Evolutionary conservation across 1,140 invertebrate species (phyloP), one percentile per base, ranked within the genome.

Genomic region (Magallana ariakensis): DNA sequence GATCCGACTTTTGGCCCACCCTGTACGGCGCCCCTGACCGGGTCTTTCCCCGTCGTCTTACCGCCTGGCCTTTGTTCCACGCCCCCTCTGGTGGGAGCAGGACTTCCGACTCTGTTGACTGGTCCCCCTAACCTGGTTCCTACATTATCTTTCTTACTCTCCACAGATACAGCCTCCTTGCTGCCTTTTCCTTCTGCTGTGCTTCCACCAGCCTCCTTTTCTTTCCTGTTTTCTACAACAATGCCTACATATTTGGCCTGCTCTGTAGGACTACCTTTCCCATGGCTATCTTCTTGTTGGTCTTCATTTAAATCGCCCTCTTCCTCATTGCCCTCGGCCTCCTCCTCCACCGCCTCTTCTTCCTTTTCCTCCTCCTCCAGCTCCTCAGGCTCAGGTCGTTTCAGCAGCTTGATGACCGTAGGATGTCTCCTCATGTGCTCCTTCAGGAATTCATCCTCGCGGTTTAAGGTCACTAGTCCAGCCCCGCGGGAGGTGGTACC

Each of bases 391-490:
- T 75, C 66, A 26, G 66, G 66, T 11, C 66, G 66, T 75, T 75
- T 75, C 66, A 75, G 15, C 19, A 75, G 66, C 22, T 75, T 75
- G 1, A 75, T 6, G 0, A 75, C 66, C 15, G 22, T 75, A 2
- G 66, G 85, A 53, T 86, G 56, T 26, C 60, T 83, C 26, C 26
- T 26, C 56, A 86, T n/a, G 26, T 85, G 22, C 53, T 93, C 92
- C 54, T 88, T 91, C 0, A 93, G 80, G 15, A 90, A 85, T 13
- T 90, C 80, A 81, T 93, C 92, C 62, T 93, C 92, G 56, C 88
- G 88, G 81, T 87, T 92, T 26, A 92, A 80, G 11, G 91, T 89
- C 15, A 83, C 87, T 16, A 83, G 66, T 6, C 84, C 66, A 1
- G 87, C 85, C 22, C 90, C 90, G 26, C 88, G 88, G 15, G 83